Evolutionary conservation across 2,888 invertebrate genomes (phyloP).

Genomic region (Dicyrtoma fusca): DNA sequence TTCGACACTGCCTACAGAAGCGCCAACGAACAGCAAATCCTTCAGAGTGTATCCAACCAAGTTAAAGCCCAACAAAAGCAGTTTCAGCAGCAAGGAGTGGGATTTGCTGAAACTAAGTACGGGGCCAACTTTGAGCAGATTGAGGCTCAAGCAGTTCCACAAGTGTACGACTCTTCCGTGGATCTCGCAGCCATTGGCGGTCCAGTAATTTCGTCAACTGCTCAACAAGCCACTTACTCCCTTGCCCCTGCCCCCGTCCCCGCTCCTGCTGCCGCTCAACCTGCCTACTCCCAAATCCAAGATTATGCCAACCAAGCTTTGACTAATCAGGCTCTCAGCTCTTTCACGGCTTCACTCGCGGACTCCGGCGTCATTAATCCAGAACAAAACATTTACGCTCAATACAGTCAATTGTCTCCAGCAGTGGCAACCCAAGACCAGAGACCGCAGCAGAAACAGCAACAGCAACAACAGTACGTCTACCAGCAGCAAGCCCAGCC

Average conservation of each 20-base stretch:
- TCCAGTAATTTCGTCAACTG: slow-evolving; percentile 18
- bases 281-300: neutral
- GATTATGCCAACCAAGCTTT: slow-evolving; percentile 21
- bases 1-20: slow-evolving; percentile 46
- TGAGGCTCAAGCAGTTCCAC: slow-evolving; percentile 27
- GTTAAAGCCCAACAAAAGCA: slow-evolving; percentile 34
- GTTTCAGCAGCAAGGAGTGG: slow-evolving; percentile 24
- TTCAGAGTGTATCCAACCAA: neutral
- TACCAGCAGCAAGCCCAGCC: neutral
- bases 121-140: slow-evolving; percentile 42
- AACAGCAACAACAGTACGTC: neutral
- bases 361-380: neutral
- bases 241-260: neutral
- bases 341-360: slow-evolving; percentile 8
- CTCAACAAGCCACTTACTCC: too few species aligned
- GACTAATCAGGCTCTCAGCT: slow-evolving; percentile 9
- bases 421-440: neutral
- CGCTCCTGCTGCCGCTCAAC: slow-evolving; percentile 6
- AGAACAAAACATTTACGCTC: neutral
- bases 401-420: neutral
- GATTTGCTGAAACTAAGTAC: slow-evolving; percentile 33
- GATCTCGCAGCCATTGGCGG: slow-evolving; percentile 28
- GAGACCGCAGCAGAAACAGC: neutral
- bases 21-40: neutral
- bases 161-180: slow-evolving; percentile 30